Base-by-base conservation (phyloP, 2,113 vertebrate genomes). In the Sinocyclocheilus anophthalmus region DNA sequence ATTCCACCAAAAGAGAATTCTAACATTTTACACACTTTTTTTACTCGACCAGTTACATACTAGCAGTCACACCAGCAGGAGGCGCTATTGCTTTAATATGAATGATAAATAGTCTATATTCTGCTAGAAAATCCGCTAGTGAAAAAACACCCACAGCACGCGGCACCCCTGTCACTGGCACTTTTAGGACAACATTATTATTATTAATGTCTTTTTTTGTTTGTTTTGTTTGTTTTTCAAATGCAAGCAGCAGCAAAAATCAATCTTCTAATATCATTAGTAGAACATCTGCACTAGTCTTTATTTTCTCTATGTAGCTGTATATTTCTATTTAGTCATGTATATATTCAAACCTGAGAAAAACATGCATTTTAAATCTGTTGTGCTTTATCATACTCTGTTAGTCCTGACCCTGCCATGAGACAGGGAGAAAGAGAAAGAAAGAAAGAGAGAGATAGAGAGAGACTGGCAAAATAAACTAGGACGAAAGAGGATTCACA, bases 21-120 rank as follows among this genome's bases (percentile, higher is more conserved):
- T 97, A 98, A 98, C 96, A 97, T 96, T 96, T 97, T 96, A 98
- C 96, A 96, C 96, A 93, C 96, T 95, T 93, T 90, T 26, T 83
- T 73, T 77, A 91, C 92, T 94, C 93, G 95, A 96, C 96, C 97
- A 97, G 96, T 94, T 96, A 96, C 92, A 94, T 93, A 92, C 92
- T 92, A 92, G 96, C 96, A 94, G 94, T 94, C 93, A 93, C 93
- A 87, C 96, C 95, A 94, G 95, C 94, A 94, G 95, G 95, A 96
- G 98, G 96, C 96, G 93, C 97, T 99, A 99, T 99, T 99, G 98
- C 97, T 99, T 99, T 97, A 96, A 97, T 98, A 98, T 96, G 97
- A 97, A 99, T 97, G 97, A 99, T 98, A 98, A 99, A 99, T 99
- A 99, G 94, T 97, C 95, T 97, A 97, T 96, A 97, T 96, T 96